Evolutionary conservation across 2,888 invertebrate species (phyloP).

Genomic region (Drosophila merina): DNA sequence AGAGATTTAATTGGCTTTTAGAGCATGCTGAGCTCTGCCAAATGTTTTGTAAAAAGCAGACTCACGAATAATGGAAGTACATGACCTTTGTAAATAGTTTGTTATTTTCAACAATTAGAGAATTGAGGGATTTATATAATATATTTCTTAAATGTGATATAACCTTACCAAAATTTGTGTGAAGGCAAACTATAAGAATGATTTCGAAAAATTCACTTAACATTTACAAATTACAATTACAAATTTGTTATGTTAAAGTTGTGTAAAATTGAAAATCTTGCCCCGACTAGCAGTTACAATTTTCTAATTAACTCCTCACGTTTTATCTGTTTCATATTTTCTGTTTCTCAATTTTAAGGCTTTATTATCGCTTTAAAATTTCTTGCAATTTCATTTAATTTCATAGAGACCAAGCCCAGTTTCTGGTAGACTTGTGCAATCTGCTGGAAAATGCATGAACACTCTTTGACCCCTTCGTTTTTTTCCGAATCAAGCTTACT

Average conservation of each 20-base stretch:
- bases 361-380: background rate
- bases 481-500: slow-evolving; percentile 23
- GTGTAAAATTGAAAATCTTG: background rate
- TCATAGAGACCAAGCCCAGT: slow-evolving; percentile 22
- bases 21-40: background rate
- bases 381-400: background rate
- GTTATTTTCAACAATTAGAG: background rate
- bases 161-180: background rate
- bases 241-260: too few relatives aligned
- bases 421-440: slow-evolving; percentile 18
- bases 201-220: background rate
- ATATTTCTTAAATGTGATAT: background rate
- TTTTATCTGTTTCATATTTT: background rate
- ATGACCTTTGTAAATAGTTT: background rate
- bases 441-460: slow-evolving; percentile 27
- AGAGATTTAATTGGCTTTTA: background rate
- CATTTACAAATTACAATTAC: background rate
- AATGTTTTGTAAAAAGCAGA: background rate
- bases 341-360: background rate
- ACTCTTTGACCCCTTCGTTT: slow-evolving; percentile 38
- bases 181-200: too few relatives aligned
- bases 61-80: background rate
- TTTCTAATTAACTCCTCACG: background rate
- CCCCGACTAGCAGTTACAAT: background rate
- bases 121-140: background rate